phyloP scores from a whole-genome alignment of 2,797 vertebrate species.

The Fundulus diaphanus region DNA sequence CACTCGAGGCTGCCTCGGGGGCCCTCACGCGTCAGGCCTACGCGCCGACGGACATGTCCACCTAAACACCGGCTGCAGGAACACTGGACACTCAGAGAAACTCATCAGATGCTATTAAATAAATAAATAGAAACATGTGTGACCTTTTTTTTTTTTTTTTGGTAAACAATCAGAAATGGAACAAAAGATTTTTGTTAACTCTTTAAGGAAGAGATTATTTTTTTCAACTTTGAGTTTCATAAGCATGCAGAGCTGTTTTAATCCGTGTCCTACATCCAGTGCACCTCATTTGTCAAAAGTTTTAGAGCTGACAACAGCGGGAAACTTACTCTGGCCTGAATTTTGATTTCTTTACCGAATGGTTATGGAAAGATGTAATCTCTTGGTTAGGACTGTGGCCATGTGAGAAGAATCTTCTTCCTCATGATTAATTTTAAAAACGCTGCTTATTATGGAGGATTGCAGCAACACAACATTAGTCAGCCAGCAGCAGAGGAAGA shows the following conservation, averaged over 20 bases:
- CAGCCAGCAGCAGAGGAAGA: constrained; percentile 7
- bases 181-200: not conserved
- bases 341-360: constrained; percentile 55
- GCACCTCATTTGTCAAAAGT: not conserved
- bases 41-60: constrained; percentile 44
- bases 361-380: constrained; percentile 49
- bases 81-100: constrained; percentile 47
- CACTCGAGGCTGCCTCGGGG: constrained; percentile 62
- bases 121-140: constrained; percentile 23
- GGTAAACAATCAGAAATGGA: constrained; percentile 17
- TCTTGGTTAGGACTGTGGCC: constrained; percentile 26
- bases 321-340: constrained; percentile 39
- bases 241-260: constrained; percentile 5
- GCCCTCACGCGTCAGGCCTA: constrained; percentile 47
- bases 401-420: constrained; percentile 16
- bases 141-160: not conserved
- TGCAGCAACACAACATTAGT: constrained; percentile 19
- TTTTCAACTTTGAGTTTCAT: not conserved
- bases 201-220: not conserved
- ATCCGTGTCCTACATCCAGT: constrained; percentile 1
- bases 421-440: constrained; percentile 35
- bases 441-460: constrained; percentile 22
- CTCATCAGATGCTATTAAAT: constrained; percentile 17
- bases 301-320: not conserved
- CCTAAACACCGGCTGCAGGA: constrained; percentile 40